These are phyloP conservation scores for Pterocles orientalis DNA, from an alignment of 2,113 vertebrate species.

Conservation along the genomic window DNA sequence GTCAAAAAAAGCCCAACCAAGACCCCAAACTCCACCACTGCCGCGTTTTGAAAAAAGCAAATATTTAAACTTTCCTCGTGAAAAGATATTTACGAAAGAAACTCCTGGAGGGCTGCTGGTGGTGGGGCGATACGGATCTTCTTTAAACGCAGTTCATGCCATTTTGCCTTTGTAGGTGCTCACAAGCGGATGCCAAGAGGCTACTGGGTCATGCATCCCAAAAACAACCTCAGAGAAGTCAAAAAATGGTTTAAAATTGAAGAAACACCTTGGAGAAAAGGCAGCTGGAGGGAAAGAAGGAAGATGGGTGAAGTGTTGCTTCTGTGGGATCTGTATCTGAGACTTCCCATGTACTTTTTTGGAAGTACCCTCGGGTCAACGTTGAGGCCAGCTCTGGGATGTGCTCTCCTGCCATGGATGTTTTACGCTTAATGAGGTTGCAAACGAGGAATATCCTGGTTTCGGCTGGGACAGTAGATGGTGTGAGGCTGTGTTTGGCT, in stretches of 20 bases:
- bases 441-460: not conserved
- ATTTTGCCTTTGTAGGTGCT: not conserved
- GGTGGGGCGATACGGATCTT: not conserved
- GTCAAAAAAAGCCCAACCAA: not conserved
- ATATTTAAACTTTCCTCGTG: not conserved
- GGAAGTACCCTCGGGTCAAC: slow-evolving; percentile 2
- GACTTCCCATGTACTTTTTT: not conserved
- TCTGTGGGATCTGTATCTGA: not conserved
- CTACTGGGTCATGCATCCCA: slow-evolving; percentile 28
- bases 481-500: too few species aligned
- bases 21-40: not conserved
- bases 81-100: not conserved
- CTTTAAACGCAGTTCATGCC: not conserved
- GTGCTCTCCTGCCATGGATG: not conserved
- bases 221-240: not conserved
- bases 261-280: not conserved
- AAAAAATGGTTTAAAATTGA: not conserved
- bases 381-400: not conserved
- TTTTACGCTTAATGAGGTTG: not conserved
- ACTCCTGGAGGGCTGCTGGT: not conserved
- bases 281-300: not conserved
- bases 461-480: too few species aligned
- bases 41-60: not conserved
- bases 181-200: slow-evolving; percentile 19
- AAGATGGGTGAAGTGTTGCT: not conserved